Conservation (phyloP, 1,140 invertebrate genomes). For the Pseudomyrmex cubaensis region DNA sequence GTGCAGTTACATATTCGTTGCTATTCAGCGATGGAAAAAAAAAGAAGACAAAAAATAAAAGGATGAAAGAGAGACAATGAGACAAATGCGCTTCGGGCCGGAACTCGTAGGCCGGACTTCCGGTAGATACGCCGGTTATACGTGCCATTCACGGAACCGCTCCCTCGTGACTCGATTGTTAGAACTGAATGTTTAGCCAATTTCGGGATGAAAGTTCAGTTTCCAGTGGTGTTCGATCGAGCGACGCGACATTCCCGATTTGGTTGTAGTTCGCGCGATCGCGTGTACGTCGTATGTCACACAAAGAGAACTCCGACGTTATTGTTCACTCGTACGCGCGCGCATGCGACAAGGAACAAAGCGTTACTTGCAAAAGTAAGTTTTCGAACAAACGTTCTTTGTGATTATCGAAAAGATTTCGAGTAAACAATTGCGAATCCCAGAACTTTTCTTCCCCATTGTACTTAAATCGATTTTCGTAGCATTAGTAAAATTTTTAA, state of each 20-base stretch:
- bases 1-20: constrained; percentile 48
- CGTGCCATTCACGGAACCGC: constrained; percentile 76
- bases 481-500: no score
- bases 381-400: not conserved
- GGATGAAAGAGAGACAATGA: constrained; percentile 70
- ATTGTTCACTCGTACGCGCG: not conserved
- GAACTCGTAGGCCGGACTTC: constrained; percentile 85
- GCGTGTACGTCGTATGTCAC: no score
- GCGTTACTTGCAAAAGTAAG: not conserved
- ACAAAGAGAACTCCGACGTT: not conserved
- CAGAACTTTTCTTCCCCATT: not conserved
- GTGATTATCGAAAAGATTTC: constrained; percentile 5
- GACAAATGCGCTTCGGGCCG: constrained; percentile 77
- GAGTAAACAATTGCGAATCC: not conserved
- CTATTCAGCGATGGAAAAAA: constrained; percentile 56
- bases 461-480: not conserved
- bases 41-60: constrained; percentile 62
- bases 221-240: constrained; percentile 38
- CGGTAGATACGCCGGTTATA: constrained; percentile 83
- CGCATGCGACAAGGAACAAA: not conserved
- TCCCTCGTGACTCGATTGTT: constrained; percentile 72
- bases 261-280: not conserved
- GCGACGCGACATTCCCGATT: constrained; percentile 50
- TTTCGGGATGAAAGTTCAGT: constrained; percentile 68
- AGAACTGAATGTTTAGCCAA: constrained; percentile 63